Percentiles rank a stretch among this genome's conserved stretches.
phyloP scores from a whole-genome alignment of 2,113 vertebrate genomes.

The rabbit (Oryctolagus cuniculus) region DNA sequence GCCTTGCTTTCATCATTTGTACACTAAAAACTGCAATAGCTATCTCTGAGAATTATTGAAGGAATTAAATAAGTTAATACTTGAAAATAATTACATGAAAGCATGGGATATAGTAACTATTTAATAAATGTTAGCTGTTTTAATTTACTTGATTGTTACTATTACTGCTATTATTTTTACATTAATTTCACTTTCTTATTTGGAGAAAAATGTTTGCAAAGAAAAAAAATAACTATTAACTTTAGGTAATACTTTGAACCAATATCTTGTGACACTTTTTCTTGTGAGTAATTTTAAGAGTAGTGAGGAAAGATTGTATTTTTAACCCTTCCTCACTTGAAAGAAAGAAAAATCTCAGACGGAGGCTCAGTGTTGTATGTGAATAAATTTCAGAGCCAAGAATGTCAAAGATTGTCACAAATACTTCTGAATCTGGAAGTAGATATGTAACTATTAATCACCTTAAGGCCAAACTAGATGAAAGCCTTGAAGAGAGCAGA shows the following conservation, averaged over 20 bases:
- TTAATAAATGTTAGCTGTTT: constrained; percentile 29
- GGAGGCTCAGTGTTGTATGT: neutral
- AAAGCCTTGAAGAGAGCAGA: neutral
- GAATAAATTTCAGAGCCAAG: constrained; percentile 31
- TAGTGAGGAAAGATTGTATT: constrained; percentile 16
- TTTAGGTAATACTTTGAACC: neutral
- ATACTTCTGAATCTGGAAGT: constrained; percentile 37
- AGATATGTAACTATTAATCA: neutral
- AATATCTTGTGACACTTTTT: neutral
- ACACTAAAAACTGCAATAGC: neutral
- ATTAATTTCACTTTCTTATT: neutral
- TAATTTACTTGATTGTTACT: constrained; percentile 14
- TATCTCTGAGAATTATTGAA: neutral
- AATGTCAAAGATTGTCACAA: neutral
- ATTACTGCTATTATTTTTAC: neutral
- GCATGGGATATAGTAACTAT: neutral
- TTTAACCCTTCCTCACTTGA: neutral
- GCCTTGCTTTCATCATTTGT: neutral
- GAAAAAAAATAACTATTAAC: neutral
- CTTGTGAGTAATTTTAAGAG: neutral
- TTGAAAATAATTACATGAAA: constrained; percentile 21
- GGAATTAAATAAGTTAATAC: neutral
- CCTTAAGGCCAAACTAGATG: neutral
- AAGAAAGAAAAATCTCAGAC: constrained; percentile 15
- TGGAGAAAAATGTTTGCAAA: neutral